Base-by-base conservation (phyloP, 2,888 invertebrate species). In the Notodonta dromedarius region DNA sequence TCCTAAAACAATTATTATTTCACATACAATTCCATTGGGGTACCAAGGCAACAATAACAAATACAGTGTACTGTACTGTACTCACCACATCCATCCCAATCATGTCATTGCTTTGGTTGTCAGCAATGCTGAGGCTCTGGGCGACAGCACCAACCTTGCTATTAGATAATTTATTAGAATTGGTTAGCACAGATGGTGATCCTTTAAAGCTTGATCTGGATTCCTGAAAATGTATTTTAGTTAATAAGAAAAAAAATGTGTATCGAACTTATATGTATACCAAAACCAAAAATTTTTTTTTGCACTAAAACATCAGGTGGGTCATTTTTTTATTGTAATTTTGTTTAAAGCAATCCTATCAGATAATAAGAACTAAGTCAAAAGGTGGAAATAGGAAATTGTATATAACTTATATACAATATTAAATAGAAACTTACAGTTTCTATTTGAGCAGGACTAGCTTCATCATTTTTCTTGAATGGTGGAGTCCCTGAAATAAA, bases 1-100 rank as follows among this genome's bases (percentile, higher is more conserved):
- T 87, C 87, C 87, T 88, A 46, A 65, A 72, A 62, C 57, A 35
- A 5, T 4, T 35, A 35, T 35, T 35, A 35, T 35, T 35, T 35
- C 35, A n/a, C n/a, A n/a, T n/a, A n/a, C n/a, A n/a, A n/a, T n/a
- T n/a, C n/a, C n/a, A n/a, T n/a, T n/a, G n/a, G n/a, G n/a, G n/a
- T n/a, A n/a, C n/a, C n/a, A n/a, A n/a, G n/a, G n/a, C 24, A 24
- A 24, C 2, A 24, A 24, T 24, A 24, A 24, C 1, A 24, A 24
- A 2, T 24, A 24, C 35, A 35, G 35, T 35, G 35, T 35, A 35
- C 35, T 24, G 24, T 24, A 24, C 11, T 53, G 13, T 13, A 50
- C 50, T 79, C 60, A 88, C 88, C 78, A 88, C 83, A 76, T 87
- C 86, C 88, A 88, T 88, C 12, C 80, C 78, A 73, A 84, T 82